These are phyloP conservation scores for Anguilla pacifica DNA, from an alignment of 2,797 vertebrate species.

Conservation along the genomic window DNA sequence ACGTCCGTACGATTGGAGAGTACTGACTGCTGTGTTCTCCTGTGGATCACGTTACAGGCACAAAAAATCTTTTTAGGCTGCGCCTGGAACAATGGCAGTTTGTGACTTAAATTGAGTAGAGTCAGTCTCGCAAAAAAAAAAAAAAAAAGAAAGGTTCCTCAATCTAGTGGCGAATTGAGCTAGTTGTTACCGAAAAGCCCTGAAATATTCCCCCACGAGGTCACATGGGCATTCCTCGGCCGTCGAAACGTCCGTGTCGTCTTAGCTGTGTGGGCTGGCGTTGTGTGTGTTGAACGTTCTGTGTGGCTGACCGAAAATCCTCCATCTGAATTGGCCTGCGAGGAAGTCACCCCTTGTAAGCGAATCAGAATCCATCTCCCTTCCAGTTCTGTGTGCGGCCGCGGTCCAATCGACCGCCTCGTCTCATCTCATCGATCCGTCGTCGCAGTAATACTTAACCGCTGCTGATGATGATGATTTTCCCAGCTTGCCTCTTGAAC, in stretches of 20 bases:
- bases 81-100: background rate
- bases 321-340: slow-evolving; percentile 14
- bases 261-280: slow-evolving; percentile 45
- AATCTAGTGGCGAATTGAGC: background rate
- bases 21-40: background rate
- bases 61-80: background rate
- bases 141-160: background rate
- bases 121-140: background rate
- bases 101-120: background rate
- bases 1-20: background rate
- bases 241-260: slow-evolving; percentile 26
- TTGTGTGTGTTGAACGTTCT: slow-evolving; percentile 29
- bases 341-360: background rate
- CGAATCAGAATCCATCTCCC: background rate
- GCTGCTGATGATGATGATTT: background rate
- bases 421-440: background rate
- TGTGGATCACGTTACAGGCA: background rate
- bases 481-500: background rate
- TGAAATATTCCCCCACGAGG: background rate
- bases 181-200: background rate
- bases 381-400: background rate
- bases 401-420: background rate
- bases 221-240: slow-evolving; percentile 18
- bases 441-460: background rate
- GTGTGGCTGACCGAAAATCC: slow-evolving; percentile 6